Evolutionary conservation across 2,113 vertebrate genomes (phyloP).

Genomic region (Notiomystis cincta): DNA sequence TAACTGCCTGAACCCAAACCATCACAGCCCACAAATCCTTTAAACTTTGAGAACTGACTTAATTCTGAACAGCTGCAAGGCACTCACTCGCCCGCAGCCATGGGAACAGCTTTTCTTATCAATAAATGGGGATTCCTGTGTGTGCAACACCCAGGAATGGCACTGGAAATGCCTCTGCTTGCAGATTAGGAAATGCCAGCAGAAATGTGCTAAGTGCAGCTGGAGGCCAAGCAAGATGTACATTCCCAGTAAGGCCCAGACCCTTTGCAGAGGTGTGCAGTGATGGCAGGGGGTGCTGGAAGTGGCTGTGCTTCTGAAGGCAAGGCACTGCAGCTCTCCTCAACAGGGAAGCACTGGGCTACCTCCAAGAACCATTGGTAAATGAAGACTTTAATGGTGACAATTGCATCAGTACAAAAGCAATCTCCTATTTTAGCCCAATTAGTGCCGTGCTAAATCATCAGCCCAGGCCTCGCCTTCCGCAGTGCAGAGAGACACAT

Average conservation of each 20-base stretch:
- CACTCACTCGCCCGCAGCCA: not conserved
- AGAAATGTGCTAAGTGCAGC: not conserved
- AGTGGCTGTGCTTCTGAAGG: not conserved
- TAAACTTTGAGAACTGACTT: not conserved
- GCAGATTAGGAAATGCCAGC: not conserved
- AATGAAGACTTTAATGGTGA: slow-evolving; percentile 16
- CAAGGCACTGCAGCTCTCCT: not conserved
- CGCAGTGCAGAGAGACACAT: not conserved
- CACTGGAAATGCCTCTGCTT: not conserved
- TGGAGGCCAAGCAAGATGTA: not conserved
- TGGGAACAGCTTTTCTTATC: not conserved
- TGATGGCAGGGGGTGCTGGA: not conserved
- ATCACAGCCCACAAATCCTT: slow-evolving; percentile 38
- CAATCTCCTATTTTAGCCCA: slow-evolving; percentile 19
- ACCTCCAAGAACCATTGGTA: not conserved
- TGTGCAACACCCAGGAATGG: not conserved
- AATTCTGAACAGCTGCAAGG: slow-evolving; percentile 39
- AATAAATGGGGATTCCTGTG: not conserved
- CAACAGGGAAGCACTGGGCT: not conserved
- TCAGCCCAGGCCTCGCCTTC: not conserved
- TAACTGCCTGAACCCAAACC: not conserved
- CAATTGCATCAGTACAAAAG: slow-evolving; percentile 31
- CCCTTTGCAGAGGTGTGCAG: not conserved
- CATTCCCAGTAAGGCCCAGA: not conserved
- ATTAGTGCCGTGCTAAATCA: slow-evolving; percentile 37